These are phyloP conservation scores for Rhagoletis pomonella DNA, from an alignment of 1,140 invertebrate species.

Conservation along the genomic window DNA sequence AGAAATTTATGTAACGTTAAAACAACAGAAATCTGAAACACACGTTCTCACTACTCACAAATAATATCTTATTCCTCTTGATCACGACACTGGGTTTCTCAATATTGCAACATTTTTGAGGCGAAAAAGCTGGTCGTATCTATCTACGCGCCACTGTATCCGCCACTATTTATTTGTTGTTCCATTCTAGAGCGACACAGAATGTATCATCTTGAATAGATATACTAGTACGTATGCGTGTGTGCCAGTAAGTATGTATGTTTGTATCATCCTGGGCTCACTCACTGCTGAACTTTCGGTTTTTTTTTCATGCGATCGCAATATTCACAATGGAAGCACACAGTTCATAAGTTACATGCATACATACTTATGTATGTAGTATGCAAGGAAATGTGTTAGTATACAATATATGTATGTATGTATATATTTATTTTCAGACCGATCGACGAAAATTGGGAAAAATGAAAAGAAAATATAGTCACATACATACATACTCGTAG, in stretches of 20 bases:
- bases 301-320: constrained; percentile 29
- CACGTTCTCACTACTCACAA: too few relatives aligned
- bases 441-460: constrained; percentile 38
- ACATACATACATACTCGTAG: background rate
- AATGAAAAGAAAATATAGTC: constrained; percentile 40
- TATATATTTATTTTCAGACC: constrained; percentile 33
- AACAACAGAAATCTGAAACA: too few relatives aligned
- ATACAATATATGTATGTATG: background rate
- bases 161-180: background rate
- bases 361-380: background rate
- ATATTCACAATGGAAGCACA: background rate
- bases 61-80: too few relatives aligned
- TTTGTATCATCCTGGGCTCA: background rate
- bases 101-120: background rate
- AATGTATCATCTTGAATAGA: background rate
- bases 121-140: background rate
- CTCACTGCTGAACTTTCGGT: background rate
- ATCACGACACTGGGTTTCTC: too few relatives aligned
- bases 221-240: background rate
- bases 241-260: background rate
- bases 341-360: too few relatives aligned
- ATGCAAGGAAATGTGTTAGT: background rate
- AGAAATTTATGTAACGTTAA: too few relatives aligned
- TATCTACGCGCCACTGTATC: background rate
- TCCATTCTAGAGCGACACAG: background rate